These are phyloP conservation scores for Drosophila cognata DNA, from an alignment of 2,888 invertebrate species.

Conservation along the genomic window DNA sequence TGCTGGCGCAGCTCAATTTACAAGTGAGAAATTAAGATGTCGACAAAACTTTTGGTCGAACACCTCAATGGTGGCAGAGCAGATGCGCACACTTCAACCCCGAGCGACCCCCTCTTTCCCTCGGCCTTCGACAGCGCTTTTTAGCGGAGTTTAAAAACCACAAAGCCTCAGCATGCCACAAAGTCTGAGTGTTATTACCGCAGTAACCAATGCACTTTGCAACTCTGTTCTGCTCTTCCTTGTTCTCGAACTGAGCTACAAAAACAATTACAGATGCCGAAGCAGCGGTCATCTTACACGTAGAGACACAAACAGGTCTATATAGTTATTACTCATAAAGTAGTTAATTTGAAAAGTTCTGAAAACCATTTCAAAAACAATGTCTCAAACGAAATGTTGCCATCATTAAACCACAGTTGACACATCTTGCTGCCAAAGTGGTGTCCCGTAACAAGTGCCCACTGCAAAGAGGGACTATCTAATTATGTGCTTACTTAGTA, in stretches of 20 bases:
- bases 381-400: slow-evolving; percentile 10
- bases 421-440: not conserved
- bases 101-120: not conserved
- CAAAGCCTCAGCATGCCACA: slow-evolving; percentile 66
- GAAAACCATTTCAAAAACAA: slow-evolving; percentile 12
- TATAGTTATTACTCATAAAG: not conserved
- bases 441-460: too few relatives aligned
- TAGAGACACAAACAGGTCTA: not conserved
- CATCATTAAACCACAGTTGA: not conserved
- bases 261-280: not conserved
- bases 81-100: slow-evolving; percentile 14
- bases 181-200: slow-evolving; percentile 70
- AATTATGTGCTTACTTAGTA: too few relatives aligned
- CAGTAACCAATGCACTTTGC: slow-evolving; percentile 67
- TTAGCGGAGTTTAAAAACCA: slow-evolving; percentile 43
- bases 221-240: slow-evolving; percentile 15
- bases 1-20: slow-evolving; percentile 77
- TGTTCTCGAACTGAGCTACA: not conserved
- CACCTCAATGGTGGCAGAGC: slow-evolving; percentile 48
- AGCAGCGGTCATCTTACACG: slow-evolving; percentile 16
- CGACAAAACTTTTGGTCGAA: slow-evolving; percentile 70
- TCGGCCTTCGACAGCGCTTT: slow-evolving; percentile 27
- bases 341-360: slow-evolving; percentile 26
- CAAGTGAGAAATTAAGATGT: slow-evolving; percentile 81
- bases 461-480: not conserved